A percentile compares a stretch with the other conserved stretches of the same genome.
Conservation (phyloP, 2,113 vertebrate genomes). For the Callocephalon fimbriatum region DNA sequence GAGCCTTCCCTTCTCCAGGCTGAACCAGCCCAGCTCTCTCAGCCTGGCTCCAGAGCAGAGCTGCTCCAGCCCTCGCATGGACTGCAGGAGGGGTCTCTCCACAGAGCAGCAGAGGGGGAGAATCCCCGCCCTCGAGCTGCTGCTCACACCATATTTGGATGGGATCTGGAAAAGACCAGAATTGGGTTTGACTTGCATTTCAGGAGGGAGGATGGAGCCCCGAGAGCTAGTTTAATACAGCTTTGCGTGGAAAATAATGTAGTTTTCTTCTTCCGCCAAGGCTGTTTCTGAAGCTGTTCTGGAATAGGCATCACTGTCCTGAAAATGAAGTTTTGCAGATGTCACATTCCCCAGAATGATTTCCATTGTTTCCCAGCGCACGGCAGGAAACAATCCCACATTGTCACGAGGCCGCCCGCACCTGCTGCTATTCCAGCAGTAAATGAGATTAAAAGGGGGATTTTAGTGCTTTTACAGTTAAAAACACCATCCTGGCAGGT, state of each 20-base stretch:
- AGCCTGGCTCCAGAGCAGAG: neutral
- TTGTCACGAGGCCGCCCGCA: accelerated
- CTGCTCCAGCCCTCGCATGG: neutral
- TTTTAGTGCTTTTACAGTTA: neutral
- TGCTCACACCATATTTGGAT: neutral
- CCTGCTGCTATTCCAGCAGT: neutral
- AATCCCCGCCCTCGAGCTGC: neutral
- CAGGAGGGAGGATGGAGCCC: neutral
- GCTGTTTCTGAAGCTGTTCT: neutral
- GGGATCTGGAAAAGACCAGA: neutral
- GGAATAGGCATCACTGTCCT: neutral
- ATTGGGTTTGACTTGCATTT: neutral
- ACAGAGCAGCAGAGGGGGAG: neutral
- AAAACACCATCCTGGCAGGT: neutral
- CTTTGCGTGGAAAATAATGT: neutral
- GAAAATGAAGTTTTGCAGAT: neutral
- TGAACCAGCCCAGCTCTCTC: neutral
- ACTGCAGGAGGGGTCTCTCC: neutral
- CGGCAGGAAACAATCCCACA: neutral
- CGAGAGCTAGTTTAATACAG: neutral
- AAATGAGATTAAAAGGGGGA: neutral
- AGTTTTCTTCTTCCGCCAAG: neutral
- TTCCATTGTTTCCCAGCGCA: neutral
- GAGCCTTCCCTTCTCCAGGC: neutral
- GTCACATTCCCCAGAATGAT: neutral